Conservation (phyloP, 37 sponge, comb jelly and placozoan species). For the Spongilla lacustris region DNA sequence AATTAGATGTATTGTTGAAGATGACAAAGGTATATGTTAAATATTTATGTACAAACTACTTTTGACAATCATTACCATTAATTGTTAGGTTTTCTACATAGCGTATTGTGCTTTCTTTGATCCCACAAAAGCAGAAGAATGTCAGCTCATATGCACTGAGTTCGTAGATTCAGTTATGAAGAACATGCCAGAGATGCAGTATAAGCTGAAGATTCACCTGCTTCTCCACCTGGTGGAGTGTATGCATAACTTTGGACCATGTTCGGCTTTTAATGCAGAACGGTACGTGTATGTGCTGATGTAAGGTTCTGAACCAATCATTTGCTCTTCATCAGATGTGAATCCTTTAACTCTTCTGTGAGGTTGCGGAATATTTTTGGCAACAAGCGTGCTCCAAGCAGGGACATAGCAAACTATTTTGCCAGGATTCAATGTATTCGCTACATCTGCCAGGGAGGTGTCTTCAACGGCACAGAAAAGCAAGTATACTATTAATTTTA, state of each 20-base stretch:
- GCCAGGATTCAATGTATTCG: slow-evolving; percentile 1
- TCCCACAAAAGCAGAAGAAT: background rate
- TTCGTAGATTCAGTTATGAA: slow-evolving; percentile 23
- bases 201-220: slow-evolving; percentile 40
- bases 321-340: background rate
- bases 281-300: slow-evolving; percentile 14
- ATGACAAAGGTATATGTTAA: background rate
- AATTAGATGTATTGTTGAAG: slow-evolving; percentile 9
- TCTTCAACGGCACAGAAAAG: background rate
- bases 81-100: slow-evolving; percentile 22
- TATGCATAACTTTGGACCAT: slow-evolving; percentile 41
- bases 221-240: slow-evolving; percentile 28
- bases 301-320: background rate
- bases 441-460: slow-evolving; percentile 27
- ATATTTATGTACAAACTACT: background rate
- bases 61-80: background rate
- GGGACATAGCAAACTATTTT: slow-evolving; percentile 44
- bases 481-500: background rate
- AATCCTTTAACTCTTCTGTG: slow-evolving; percentile 6
- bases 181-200: slow-evolving; percentile 3
- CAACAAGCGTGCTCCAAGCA: slow-evolving; percentile 42
- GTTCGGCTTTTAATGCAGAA: slow-evolving; percentile 29
- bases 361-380: background rate
- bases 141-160: background rate
- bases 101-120: slow-evolving; percentile 17